phyloP scores from a whole-genome alignment of 1,140 invertebrate genomes.

The Drosophila saltans region DNA sequence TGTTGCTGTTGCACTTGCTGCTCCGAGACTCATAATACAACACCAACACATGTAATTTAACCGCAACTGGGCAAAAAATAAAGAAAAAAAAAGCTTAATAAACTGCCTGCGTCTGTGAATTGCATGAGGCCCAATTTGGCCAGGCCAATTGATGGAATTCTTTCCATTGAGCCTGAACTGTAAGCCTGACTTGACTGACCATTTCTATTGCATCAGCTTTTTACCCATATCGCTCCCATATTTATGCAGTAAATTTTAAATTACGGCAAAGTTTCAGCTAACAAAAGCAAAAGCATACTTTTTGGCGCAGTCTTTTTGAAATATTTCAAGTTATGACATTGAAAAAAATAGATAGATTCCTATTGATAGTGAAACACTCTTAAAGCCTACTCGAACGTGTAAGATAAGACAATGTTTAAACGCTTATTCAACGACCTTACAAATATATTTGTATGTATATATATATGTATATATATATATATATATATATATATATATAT shows the following conservation, averaged over 20 bases:
- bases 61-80: background rate
- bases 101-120: constrained; percentile 29
- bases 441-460: no score
- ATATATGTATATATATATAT: no score
- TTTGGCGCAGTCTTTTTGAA: background rate
- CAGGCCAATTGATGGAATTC: constrained; percentile 51
- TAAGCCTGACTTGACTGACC: constrained; percentile 44
- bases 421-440: no score
- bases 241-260: background rate
- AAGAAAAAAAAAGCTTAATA: background rate
- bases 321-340: background rate
- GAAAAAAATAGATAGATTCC: no score
- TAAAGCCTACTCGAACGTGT: no score
- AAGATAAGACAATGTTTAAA: no score
- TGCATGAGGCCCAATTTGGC: constrained; percentile 41
- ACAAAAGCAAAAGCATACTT: constrained; percentile 7
- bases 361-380: no score
- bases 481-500: no score
- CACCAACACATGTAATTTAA: constrained; percentile 55
- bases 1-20: constrained; percentile 24
- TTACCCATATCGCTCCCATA: background rate
- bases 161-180: constrained; percentile 25
- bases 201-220: constrained; percentile 61
- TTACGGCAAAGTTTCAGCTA: background rate
- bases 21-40: constrained; percentile 39